These are phyloP conservation scores for Himalopsyche tibetana DNA, from an alignment of 2,888 invertebrate genomes.

Conservation along the genomic window DNA sequence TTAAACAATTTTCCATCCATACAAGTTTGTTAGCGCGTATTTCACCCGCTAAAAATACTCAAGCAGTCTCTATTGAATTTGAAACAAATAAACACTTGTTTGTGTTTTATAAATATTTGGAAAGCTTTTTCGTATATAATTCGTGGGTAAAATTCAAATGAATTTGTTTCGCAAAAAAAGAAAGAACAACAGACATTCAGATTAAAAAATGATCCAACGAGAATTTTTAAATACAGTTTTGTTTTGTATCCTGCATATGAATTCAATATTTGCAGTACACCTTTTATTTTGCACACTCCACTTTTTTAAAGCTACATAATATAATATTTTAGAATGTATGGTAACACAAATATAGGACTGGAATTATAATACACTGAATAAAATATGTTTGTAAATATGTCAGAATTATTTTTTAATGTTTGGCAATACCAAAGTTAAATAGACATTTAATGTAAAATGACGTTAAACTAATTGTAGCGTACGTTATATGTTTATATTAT, in stretches of 20 bases:
- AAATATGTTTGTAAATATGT: too few species aligned
- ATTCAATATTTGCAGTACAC: constrained; percentile 3
- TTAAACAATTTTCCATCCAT: constrained; percentile 17
- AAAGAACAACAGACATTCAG: background rate
- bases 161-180: constrained; percentile 3
- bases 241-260: background rate
- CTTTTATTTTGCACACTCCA: background rate
- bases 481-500: too few species aligned
- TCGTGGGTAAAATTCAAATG: background rate
- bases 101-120: background rate
- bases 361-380: too few species aligned
- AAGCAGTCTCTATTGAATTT: constrained; percentile 5
- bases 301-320: too few species aligned
- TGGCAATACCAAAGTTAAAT: too few species aligned
- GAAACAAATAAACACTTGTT: constrained; percentile 39
- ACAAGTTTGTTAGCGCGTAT: constrained; percentile 4
- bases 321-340: too few species aligned
- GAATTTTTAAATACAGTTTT: background rate
- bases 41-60: background rate
- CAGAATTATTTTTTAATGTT: too few species aligned
- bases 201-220: constrained; percentile 17
- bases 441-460: too few species aligned
- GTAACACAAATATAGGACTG: too few species aligned
- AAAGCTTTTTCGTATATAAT: background rate
- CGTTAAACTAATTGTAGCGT: too few species aligned